Evolutionary conservation across 2,797 vertebrate species (phyloP).

Genomic region (Sparidentex hasta): DNA sequence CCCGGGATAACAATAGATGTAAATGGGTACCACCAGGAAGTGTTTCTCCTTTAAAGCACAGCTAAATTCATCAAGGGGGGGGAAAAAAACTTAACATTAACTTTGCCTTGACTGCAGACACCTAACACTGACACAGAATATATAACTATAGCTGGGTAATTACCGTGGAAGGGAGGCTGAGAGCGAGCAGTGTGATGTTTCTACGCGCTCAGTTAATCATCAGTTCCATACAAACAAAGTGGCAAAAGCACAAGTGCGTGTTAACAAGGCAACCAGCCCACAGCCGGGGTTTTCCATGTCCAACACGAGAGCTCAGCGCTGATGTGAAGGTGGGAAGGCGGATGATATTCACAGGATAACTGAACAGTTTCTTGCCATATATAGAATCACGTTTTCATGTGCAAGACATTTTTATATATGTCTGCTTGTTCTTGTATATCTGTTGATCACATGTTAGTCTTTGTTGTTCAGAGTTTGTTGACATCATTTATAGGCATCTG

Average conservation of each 20-base stretch:
- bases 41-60: slow-evolving; percentile 18
- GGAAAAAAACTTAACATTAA: neutral
- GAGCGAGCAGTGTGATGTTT: neutral
- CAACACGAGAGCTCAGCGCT: neutral
- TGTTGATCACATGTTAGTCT: neutral
- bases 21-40: slow-evolving; percentile 23
- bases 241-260: slow-evolving; percentile 5
- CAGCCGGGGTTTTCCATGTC: neutral
- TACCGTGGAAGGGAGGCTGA: neutral
- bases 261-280: neutral
- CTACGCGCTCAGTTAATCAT: neutral
- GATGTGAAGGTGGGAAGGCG: neutral
- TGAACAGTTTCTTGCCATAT: neutral
- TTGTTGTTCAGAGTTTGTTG: neutral
- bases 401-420: neutral
- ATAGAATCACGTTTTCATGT: neutral
- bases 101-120: neutral
- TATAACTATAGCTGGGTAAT: neutral
- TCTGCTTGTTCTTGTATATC: neutral
- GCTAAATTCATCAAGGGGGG: neutral
- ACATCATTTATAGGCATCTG: neutral
- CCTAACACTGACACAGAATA: neutral
- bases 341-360: neutral
- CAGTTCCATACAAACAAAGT: neutral
- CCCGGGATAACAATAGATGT: slow-evolving; percentile 51